These are phyloP conservation scores for Anarhynchus alexandrinus DNA, from an alignment of 2,113 vertebrate genomes.

Conservation along the genomic window DNA sequence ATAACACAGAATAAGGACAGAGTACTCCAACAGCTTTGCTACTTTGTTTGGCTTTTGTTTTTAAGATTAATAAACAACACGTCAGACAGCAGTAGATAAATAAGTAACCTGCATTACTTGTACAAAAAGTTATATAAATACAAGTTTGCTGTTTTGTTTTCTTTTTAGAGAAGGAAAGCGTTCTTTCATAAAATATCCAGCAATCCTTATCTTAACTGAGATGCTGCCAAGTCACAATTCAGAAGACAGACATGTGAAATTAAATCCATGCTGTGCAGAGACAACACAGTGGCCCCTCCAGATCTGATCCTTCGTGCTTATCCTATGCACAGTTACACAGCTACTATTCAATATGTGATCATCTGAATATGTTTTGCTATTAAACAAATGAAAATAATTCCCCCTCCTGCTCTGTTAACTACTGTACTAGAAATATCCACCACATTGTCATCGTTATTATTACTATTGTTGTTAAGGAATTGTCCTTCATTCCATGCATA, in stretches of 20 bases:
- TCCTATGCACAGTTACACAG: background rate
- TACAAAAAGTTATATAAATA: constrained; percentile 74
- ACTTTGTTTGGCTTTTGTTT: background rate
- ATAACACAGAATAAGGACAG: background rate
- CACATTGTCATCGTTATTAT: background rate
- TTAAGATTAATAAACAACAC: constrained; percentile 55
- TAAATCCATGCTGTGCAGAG: constrained; percentile 56
- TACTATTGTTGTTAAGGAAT: constrained; percentile 3
- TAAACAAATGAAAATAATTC: constrained; percentile 16
- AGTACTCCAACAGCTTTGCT: background rate
- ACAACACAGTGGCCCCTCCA: background rate
- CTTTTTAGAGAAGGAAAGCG: constrained; percentile 55
- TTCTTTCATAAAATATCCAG: constrained; percentile 60
- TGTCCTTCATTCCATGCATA: constrained; percentile 31
- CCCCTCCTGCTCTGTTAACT: background rate
- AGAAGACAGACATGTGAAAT: constrained; percentile 67
- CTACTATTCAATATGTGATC: background rate
- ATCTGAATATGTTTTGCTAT: background rate
- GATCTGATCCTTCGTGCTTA: background rate
- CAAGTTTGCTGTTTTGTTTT: constrained; percentile 54
- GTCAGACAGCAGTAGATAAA: constrained; percentile 60
- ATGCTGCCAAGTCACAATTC: constrained; percentile 55
- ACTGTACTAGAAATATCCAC: constrained; percentile 14
- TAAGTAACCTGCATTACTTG: constrained; percentile 76
- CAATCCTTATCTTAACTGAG: constrained; percentile 21